Evolutionary conservation across 2,797 vertebrate genomes (phyloP).

Genomic region (Astyanax mexicanus): DNA sequence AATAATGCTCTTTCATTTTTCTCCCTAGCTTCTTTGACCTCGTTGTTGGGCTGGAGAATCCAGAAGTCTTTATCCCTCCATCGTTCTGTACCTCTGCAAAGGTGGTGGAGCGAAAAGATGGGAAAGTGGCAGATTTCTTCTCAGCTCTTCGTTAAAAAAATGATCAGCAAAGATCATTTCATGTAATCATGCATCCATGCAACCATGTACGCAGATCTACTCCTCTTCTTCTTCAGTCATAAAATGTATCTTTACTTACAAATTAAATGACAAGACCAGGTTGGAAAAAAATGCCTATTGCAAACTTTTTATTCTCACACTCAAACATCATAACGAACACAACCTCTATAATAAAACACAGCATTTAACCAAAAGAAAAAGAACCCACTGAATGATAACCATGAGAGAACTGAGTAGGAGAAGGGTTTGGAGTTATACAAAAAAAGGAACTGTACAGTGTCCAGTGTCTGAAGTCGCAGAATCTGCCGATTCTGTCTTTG

Average conservation of each 20-base stretch:
- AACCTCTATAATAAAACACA: slow-evolving; percentile 42
- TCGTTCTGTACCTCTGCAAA: slow-evolving; percentile 53
- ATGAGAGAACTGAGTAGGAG: slow-evolving; percentile 18
- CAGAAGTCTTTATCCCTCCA: slow-evolving; percentile 61
- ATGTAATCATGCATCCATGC: background rate
- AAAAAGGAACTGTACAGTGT: slow-evolving; percentile 55
- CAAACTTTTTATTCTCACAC: slow-evolving; percentile 54
- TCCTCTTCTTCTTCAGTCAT: background rate
- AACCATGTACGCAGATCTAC: background rate
- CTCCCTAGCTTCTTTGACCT: slow-evolving; percentile 58
- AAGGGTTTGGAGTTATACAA: slow-evolving; percentile 26
- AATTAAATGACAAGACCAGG: slow-evolving; percentile 36
- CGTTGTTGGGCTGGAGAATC: slow-evolving; percentile 58
- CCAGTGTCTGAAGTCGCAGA: slow-evolving; percentile 56
- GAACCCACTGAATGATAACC: slow-evolving; percentile 6
- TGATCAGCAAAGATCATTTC: background rate
- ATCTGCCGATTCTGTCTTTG: slow-evolving; percentile 31
- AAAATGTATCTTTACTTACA: background rate
- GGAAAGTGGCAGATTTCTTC: slow-evolving; percentile 38
- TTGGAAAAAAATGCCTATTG: slow-evolving; percentile 35
- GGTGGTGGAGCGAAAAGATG: background rate
- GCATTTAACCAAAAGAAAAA: slow-evolving; percentile 27
- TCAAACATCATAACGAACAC: slow-evolving; percentile 43
- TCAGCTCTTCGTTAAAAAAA: slow-evolving; percentile 36
- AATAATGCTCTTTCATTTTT: background rate